Percentiles rank a stretch among this genome's conserved stretches.
Evolutionary conservation across 1,140 invertebrate species (phyloP).

Genomic region (Mylabris phalerata): DNA sequence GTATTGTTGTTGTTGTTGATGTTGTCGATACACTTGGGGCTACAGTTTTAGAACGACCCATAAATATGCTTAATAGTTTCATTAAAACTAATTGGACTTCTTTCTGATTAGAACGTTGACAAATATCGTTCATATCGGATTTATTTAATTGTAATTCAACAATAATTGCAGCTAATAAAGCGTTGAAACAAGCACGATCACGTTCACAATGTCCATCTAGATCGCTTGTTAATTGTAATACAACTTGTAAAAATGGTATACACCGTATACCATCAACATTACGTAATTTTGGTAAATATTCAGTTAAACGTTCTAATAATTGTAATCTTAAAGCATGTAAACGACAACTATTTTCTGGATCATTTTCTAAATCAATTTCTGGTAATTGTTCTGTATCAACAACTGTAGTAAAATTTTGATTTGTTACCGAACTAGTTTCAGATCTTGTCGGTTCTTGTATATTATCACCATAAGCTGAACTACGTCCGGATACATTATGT

Average conservation of each 20-base stretch:
- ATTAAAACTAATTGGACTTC: conserved; percentile 87
- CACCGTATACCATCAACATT: conserved; percentile 67
- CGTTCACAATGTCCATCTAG: conserved; percentile 76
- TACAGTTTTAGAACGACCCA: conserved; percentile 64
- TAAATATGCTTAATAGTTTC: conserved; percentile 66
- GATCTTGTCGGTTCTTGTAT: conserved; percentile 44
- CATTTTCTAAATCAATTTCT: conserved; percentile 42
- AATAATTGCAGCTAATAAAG: conserved; percentile 65
- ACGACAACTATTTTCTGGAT: conserved; percentile 47
- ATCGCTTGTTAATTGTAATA: conserved; percentile 86
- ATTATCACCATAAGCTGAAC: conserved; percentile 73
- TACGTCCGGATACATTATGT: conserved; percentile 72
- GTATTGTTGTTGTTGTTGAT: background rate
- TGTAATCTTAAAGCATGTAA: conserved; percentile 61
- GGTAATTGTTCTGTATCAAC: conserved; percentile 23
- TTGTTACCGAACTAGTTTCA: conserved; percentile 52
- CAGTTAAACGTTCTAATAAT: conserved; percentile 58
- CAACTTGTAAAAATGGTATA: conserved; percentile 85
- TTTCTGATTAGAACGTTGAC: conserved; percentile 54
- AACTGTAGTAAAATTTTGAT: conserved; percentile 3
- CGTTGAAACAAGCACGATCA: conserved; percentile 69
- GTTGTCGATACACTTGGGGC: conserved; percentile 15
- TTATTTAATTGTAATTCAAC: conserved; percentile 71
- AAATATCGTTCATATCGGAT: conserved; percentile 47
- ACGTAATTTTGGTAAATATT: conserved; percentile 55